Conservation (phyloP, 2,888 invertebrate species). For the Pteria penguin region DNA sequence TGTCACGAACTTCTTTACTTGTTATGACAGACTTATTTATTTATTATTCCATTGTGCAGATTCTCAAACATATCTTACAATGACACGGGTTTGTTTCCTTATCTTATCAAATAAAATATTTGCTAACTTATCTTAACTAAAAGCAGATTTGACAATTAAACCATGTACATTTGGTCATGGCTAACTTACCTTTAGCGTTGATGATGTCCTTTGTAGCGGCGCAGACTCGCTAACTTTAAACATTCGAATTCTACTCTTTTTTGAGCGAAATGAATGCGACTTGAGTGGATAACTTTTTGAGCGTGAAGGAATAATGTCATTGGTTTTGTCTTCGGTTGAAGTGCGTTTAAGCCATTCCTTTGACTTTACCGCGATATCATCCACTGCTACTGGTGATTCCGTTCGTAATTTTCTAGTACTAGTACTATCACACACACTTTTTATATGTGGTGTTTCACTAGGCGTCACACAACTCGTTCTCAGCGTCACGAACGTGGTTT, state of each 20-base stretch:
- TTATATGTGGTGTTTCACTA: not conserved
- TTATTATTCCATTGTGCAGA: too few species aligned
- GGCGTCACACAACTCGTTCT: constrained; percentile 30
- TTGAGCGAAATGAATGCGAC: not conserved
- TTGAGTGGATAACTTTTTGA: not conserved
- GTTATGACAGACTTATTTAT: too few species aligned
- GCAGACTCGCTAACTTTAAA: constrained; percentile 18
- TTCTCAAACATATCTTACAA: too few species aligned
- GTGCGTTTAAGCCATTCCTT: not conserved
- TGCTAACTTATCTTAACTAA: too few species aligned
- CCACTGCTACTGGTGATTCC: not conserved
- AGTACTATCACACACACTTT: not conserved
- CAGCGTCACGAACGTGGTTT: constrained; percentile 28
- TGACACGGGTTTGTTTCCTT: too few species aligned
- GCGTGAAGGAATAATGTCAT: not conserved
- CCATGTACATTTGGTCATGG: too few species aligned
- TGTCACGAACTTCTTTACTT: too few species aligned
- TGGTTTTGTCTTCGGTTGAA: not conserved
- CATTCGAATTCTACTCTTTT: not conserved
- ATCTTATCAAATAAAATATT: too few species aligned
- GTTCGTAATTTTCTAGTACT: not conserved
- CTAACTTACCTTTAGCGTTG: not conserved
- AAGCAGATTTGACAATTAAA: too few species aligned
- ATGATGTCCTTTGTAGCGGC: not conserved
- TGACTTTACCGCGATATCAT: not conserved